Percentiles rank a stretch among this genome's conserved stretches.
phyloP scores from a whole-genome alignment of 1,140 invertebrate species.

The Chlorops oryzae region DNA sequence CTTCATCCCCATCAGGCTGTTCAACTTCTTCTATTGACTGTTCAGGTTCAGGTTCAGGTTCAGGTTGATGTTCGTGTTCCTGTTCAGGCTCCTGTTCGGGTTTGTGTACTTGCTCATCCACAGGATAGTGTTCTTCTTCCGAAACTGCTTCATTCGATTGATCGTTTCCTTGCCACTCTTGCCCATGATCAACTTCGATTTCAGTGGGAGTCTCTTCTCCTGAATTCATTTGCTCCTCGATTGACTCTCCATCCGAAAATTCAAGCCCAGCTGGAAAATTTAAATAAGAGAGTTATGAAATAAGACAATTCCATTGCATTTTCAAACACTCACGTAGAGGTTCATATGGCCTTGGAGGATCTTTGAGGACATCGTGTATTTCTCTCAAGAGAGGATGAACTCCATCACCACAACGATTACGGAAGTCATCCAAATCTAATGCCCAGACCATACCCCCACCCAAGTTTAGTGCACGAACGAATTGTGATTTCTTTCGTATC shows the following conservation, averaged over 20 bases:
- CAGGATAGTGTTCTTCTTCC: not conserved
- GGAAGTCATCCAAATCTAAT: conserved; percentile 80
- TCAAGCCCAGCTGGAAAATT: too few species aligned
- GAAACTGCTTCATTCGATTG: not conserved
- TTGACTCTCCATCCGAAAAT: conserved; percentile 14
- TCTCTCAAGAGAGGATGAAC: conserved; percentile 67
- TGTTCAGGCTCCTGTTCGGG: conserved; percentile 10
- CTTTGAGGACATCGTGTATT: conserved; percentile 59
- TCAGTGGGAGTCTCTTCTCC: conserved; percentile 5
- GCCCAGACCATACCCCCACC: conserved; percentile 90
- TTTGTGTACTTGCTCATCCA: not conserved
- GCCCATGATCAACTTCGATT: not conserved
- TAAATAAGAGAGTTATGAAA: not conserved
- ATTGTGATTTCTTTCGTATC: conserved; percentile 70
- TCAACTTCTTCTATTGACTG: conserved; percentile 18
- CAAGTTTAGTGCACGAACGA: conserved; percentile 65
- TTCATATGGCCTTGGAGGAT: conserved; percentile 31
- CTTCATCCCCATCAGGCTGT: conserved; percentile 27
- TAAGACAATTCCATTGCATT: too few species aligned
- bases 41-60: conserved; percentile 7
- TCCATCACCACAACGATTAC: conserved; percentile 66
- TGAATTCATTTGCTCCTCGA: conserved; percentile 7
- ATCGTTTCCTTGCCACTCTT: not conserved
- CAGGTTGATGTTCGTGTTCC: conserved; percentile 11
- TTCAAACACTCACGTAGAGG: conserved; percentile 27